phyloP scores from a whole-genome alignment of 2,113 vertebrate species.

The Menura novaehollandiae region DNA sequence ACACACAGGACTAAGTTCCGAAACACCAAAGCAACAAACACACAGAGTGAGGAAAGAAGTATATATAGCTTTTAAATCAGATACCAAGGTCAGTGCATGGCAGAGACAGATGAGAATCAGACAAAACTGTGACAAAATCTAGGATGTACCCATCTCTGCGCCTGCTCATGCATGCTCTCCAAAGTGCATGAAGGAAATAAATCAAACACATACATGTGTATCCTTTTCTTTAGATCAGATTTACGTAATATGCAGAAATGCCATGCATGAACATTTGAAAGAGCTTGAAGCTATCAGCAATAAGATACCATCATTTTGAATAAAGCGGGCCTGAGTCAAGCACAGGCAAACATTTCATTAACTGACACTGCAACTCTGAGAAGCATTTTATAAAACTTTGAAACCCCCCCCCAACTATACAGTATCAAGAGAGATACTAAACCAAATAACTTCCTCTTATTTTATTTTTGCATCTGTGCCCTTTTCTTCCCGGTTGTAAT shows the following conservation, averaged over 20 bases:
- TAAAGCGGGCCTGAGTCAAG: background rate
- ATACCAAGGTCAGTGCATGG: background rate
- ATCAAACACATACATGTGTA: background rate
- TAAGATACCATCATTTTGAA: background rate
- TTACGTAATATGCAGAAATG: background rate
- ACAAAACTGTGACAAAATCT: background rate
- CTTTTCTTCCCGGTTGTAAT: background rate
- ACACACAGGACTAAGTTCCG: background rate
- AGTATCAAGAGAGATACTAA: background rate
- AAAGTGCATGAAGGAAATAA: background rate
- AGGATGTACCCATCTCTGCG: background rate
- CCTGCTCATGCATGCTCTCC: background rate
- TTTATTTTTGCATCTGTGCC: background rate
- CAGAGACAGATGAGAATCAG: background rate
- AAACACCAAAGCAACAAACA: background rate
- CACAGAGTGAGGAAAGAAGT: background rate
- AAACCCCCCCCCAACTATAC: background rate
- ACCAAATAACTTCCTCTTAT: background rate
- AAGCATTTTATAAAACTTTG: background rate
- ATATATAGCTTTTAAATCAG: background rate
- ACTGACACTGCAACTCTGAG: background rate
- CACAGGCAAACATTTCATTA: background rate
- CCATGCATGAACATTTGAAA: background rate
- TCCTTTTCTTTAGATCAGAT: background rate
- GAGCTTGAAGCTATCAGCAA: background rate